Evolutionary conservation across 1,140 invertebrate genomes (phyloP).

Genomic region (Idris sp.): DNA sequence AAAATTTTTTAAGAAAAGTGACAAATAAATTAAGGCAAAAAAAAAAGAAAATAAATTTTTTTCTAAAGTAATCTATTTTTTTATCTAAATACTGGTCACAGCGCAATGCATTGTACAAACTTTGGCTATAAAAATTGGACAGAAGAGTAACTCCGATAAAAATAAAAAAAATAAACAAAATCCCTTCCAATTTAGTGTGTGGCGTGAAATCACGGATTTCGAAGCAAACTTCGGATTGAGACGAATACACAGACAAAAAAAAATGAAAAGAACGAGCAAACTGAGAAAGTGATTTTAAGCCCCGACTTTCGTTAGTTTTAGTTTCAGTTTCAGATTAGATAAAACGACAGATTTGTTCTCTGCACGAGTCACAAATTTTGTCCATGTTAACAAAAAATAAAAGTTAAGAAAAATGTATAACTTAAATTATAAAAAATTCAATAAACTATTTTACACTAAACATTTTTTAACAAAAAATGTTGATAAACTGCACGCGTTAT

Average conservation of each 20-base stretch:
- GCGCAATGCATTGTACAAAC: slow-evolving; percentile 5
- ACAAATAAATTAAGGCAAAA: too few species aligned
- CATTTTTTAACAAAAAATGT: too few species aligned
- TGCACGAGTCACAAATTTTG: not conserved
- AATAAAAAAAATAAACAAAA: slow-evolving; percentile 17
- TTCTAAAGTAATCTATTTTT: too few species aligned
- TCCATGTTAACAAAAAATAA: too few species aligned
- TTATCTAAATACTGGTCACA: too few species aligned
- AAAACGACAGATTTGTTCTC: slow-evolving; percentile 38
- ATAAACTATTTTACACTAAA: too few species aligned
- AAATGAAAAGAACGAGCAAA: slow-evolving; percentile 34
- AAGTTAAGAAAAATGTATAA: too few species aligned
- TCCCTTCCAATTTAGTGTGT: slow-evolving; percentile 15
- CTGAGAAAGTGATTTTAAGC: slow-evolving; percentile 46
- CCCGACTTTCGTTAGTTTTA: slow-evolving; percentile 39
- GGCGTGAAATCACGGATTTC: slow-evolving; percentile 33
- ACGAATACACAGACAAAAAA: slow-evolving; percentile 22
- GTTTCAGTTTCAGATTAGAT: slow-evolving; percentile 35
- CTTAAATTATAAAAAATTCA: too few species aligned
- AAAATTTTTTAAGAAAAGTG: too few species aligned
- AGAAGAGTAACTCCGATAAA: too few species aligned
- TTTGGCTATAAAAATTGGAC: slow-evolving; percentile 3
- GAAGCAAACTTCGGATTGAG: slow-evolving; percentile 29
- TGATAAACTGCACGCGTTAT: too few species aligned
- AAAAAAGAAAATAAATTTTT: too few species aligned